These are phyloP conservation scores for Trichopria drosophilae DNA, from an alignment of 2,888 invertebrate species.

Conservation along the genomic window DNA sequence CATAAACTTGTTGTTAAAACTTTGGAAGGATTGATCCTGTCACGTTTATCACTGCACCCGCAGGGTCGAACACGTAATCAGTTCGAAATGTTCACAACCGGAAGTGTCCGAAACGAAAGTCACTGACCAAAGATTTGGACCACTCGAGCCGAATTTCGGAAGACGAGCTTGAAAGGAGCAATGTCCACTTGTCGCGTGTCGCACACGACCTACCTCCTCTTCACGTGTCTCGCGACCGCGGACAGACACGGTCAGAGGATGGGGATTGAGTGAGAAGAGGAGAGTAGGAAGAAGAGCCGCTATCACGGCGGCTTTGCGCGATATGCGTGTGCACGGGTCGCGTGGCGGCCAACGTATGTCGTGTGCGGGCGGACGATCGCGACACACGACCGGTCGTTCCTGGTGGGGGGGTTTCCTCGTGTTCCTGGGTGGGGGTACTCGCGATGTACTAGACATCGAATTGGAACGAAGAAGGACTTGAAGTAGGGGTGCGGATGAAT, in stretches of 20 bases:
- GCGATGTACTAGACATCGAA: too few relatives aligned
- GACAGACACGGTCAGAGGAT: conserved; percentile 18
- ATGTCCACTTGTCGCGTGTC: conserved; percentile 14
- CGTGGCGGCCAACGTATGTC: conserved; percentile 59
- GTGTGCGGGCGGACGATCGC: conserved; percentile 56
- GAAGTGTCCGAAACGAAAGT: too few relatives aligned
- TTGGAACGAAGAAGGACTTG: conserved; percentile 27
- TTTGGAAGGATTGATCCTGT: neutral
- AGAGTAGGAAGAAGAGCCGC: conserved; percentile 28
- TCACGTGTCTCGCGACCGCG: conserved; percentile 9
- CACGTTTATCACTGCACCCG: too few relatives aligned
- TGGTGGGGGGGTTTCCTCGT: conserved; percentile 41
- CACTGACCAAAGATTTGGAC: too few relatives aligned
- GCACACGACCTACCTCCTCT: neutral
- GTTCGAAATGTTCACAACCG: too few relatives aligned
- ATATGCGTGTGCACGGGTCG: conserved; percentile 56
- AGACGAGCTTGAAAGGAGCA: conserved; percentile 18
- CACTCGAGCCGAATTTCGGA: conserved; percentile 20
- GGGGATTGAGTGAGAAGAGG: conserved; percentile 13
- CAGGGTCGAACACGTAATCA: too few relatives aligned
- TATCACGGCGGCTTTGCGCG: conserved; percentile 35
- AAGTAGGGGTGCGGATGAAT: conserved; percentile 8
- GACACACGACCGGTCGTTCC: conserved; percentile 53
- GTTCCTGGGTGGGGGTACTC: conserved; percentile 20
- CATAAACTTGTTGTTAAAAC: neutral